A percentile compares a stretch with the other conserved stretches of the same genome.
These are phyloP conservation scores for Drosophila prolongata DNA, from an alignment of 2,888 invertebrate species.

Conservation along the genomic window DNA sequence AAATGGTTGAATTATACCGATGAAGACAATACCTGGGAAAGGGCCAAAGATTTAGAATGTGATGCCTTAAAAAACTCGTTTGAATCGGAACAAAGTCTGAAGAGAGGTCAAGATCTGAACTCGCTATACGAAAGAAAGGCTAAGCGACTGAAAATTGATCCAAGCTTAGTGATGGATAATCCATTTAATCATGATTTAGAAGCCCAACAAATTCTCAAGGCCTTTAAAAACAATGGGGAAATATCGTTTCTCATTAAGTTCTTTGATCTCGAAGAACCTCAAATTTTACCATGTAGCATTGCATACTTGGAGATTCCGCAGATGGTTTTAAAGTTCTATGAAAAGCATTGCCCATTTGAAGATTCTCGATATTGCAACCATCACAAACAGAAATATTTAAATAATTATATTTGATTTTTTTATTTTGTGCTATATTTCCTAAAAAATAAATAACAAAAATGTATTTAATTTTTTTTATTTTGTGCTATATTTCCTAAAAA, in stretches of 20 bases:
- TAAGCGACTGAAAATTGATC: constrained; percentile 45
- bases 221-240: background rate
- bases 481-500: background rate
- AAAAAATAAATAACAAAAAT: constrained; percentile 2
- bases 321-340: constrained; percentile 43
- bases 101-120: background rate
- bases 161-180: constrained; percentile 18
- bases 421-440: background rate
- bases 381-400: background rate
- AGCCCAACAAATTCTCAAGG: constrained; percentile 29
- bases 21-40: constrained; percentile 48
- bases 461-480: no score
- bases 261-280: constrained; percentile 12
- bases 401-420: background rate
- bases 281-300: constrained; percentile 4
- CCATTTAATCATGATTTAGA: constrained; percentile 31
- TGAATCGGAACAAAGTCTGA: background rate
- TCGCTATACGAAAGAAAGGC: constrained; percentile 21
- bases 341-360: constrained; percentile 10
- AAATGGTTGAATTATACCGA: constrained; percentile 33
- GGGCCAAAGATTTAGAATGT: constrained; percentile 11
- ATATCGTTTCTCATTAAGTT: constrained; percentile 40
- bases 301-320: constrained; percentile 49
- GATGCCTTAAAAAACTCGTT: constrained; percentile 14
- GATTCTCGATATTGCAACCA: background rate